Evolutionary conservation across 2,888 invertebrate species (phyloP).

Genomic region (Caenorhabditis angaria): DNA sequence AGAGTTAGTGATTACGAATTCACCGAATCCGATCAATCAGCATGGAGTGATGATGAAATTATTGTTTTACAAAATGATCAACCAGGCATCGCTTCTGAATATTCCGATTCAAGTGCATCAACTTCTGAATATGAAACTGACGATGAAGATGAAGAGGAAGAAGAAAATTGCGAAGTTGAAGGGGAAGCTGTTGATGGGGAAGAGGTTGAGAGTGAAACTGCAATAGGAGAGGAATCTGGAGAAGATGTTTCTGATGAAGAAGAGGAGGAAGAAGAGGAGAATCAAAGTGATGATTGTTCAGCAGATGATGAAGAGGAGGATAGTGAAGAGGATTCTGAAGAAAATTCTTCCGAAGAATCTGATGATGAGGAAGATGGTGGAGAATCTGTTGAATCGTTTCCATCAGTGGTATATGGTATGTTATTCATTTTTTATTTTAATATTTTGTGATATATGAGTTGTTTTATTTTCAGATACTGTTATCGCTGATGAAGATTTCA

Average conservation of each 20-base stretch:
- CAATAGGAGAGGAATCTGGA: neutral
- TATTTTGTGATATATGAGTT: neutral
- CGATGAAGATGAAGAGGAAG: slow-evolving; percentile 1
- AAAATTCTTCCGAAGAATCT: neutral
- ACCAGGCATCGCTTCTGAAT: neutral
- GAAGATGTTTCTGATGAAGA: slow-evolving; percentile 2
- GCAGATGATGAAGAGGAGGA: slow-evolving; percentile 3
- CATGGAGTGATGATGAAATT: neutral
- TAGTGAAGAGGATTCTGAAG: slow-evolving; percentile 12
- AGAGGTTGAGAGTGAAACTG: neutral
- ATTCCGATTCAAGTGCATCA: neutral
- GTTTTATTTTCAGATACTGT: neutral
- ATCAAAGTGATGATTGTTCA: slow-evolving; percentile 1
- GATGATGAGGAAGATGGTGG: slow-evolving; percentile 1
- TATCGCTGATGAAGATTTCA: neutral
- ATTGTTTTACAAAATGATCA: neutral
- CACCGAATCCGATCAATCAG: neutral
- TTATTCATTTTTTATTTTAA: neutral
- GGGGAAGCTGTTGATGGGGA: neutral
- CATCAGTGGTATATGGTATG: neutral
- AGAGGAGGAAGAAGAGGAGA: neutral
- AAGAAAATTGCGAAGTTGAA: slow-evolving; percentile 7
- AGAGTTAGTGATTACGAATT: neutral
- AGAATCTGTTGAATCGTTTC: neutral
- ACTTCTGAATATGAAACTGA: neutral